Base-by-base conservation (phyloP, 2,888 invertebrate genomes). In the Brachylomia viminalis region DNA sequence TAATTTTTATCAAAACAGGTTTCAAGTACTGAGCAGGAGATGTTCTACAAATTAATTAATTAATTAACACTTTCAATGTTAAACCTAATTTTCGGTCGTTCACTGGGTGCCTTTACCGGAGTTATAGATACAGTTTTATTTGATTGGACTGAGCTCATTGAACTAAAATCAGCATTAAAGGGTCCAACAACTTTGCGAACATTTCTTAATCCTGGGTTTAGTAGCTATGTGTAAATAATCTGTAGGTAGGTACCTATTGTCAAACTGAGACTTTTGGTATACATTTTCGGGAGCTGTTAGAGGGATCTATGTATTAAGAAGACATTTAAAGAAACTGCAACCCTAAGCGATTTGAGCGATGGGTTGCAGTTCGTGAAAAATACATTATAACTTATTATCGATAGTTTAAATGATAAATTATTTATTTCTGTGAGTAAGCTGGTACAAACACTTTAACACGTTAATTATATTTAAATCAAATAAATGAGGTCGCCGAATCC, bases 1-100 rank as follows among this genome's bases (percentile, higher is more conserved):
- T 88, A 87, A 83, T 72, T 83, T 82, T 83, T 87, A 89, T 85
- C 86, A 73, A 79, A 83, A 68, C 77, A 54, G 76, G 84, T 86
- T 84, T 69, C 56, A 52, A 79, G 71, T 68, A 75, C 58, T 52
- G 65, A 61, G 66, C 83, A 83, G 86, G 86, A 86, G 77, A 73
- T 71, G 72, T 67, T 74, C 66, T 67, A 81, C 71, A 65, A 72
- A 64, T 70, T 61, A 81, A 68, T 17, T 69, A 71, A 80, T 74
- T 54, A 58, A n/a, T n/a, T 77, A 56, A 79, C 75, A 61, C 58
- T 72, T 66, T 75, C 59, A 72, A 74, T 82, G 58, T 58, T 71
- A 62, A 77, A 77, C 59, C 69, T 70, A 72, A 84, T 82, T 72
- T 84, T 81, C 62, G 70, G 70, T 77, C 82, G 45, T 75, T 84